Base-by-base conservation (phyloP, 2,888 invertebrate species). In the Calameuta idolon region DNA sequence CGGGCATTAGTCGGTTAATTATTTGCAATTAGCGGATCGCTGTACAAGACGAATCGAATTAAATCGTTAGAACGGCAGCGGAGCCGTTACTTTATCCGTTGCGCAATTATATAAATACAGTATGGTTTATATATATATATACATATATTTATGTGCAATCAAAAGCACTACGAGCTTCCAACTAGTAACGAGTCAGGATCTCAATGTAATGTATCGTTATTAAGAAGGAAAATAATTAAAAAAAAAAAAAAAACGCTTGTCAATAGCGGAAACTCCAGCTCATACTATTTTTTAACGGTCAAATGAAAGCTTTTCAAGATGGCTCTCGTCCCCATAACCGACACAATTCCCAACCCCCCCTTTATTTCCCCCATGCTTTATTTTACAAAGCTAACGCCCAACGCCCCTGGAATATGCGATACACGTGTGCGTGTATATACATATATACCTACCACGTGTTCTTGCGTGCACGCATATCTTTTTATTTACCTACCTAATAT, bases 1-100 rank as follows among this genome's bases (percentile, higher is more conserved):
- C 85, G 86, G 86, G 87, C 86, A 87, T 87, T 87, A 88, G 77
- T 80, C 79, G 81, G 74, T 82, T 87, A 87, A 87, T 87, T 88
- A 85, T 83, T 82, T 78, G 83, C 86, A 86, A 87, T 87, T 88
- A 88, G 84, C 82, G 82, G 78, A 80, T 85, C 87, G 31, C 33
- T 5, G n/a, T 55, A 55, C 23, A 55, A 55, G 55, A 55, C 9
- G 9, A 55, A 55, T 55, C 55, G 55, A 23, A 55, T 55, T 55
- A 23, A 55, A 55, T 55, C 55, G 55, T 55, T 55, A 23, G 9
- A 55, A 55, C 23, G 55, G 55, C 55, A 23, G 55, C 9, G 55
- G 9, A 55, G 23, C 55, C 55, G 55, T 55, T 23, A 55, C 23
- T 55, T 9, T 9, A 55, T 55, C 55, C 9, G 23, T 55, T 55